A percentile compares a stretch with the other conserved stretches of the same genome.
Conservation (phyloP, 2,888 invertebrate genomes). For the Acanthosepion lycidas region DNA sequence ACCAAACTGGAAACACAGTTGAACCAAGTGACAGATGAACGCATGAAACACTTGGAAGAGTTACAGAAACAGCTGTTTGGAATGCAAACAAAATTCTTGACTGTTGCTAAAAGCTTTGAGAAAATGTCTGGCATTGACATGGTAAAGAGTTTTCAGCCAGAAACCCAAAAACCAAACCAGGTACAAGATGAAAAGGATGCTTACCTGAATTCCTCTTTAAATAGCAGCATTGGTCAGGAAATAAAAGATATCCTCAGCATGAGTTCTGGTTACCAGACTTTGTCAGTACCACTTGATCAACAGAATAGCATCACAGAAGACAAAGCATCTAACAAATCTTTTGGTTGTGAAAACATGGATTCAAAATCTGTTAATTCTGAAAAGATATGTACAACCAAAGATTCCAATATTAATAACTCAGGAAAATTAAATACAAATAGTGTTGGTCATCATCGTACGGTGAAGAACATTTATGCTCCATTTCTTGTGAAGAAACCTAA, state of each 20-base stretch:
- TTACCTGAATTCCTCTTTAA: background rate
- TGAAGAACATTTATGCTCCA: background rate
- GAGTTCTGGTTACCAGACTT: background rate
- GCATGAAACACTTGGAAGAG: background rate
- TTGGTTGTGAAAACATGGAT: background rate
- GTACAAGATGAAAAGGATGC: background rate
- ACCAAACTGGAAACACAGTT: background rate
- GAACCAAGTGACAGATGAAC: background rate
- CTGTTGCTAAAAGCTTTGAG: background rate
- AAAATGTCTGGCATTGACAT: background rate
- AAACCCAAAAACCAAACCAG: background rate
- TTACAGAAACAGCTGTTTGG: conserved; percentile 24
- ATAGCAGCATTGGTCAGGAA: background rate
- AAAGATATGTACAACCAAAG: background rate
- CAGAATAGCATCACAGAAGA: conserved; percentile 11
- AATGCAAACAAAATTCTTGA: conserved; percentile 41
- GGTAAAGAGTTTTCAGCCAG: background rate
- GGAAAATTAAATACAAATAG: background rate
- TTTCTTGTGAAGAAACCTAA: background rate
- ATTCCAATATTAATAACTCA: background rate
- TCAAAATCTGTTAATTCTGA: background rate
- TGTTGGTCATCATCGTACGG: background rate
- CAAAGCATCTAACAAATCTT: background rate
- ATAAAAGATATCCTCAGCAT: background rate
- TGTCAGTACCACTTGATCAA: background rate